Base-by-base conservation (phyloP, 2,797 vertebrate species). In the Parotocinclus haroldoi region DNA sequence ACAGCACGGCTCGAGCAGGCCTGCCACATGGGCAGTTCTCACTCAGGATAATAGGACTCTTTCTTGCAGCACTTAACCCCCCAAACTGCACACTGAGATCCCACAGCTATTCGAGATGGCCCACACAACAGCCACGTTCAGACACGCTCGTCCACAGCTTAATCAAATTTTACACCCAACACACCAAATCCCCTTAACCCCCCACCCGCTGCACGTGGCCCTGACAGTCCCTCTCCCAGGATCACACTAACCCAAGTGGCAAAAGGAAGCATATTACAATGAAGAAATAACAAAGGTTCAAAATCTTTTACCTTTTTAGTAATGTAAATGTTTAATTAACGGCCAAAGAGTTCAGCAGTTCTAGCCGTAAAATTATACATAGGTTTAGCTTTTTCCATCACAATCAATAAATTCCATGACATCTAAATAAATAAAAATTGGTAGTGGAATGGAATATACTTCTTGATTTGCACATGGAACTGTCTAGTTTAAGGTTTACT, bases 11-110 rank as follows among this genome's bases (percentile, higher is more conserved):
- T 87, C 83, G 85, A 84, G 80, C 80, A 61, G 83, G 83, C 76
- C 82, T 80, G 86, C 83, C 95, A 96, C 94, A 95, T 96, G 95
- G 92, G 87, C 88, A 79, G 93, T 98, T 96, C 96, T 95, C 96
- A 98, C 94, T 96, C 87, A 1, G 86, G 86, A 97, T 95, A 98
- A 98, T 94, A 88, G 92, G 88, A 84, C 90, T 83, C 82, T 90
- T 92, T 93, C 74, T 91, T 92, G 91, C 90, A 90, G 87, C 88
- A 87, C 89, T 94, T 96, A 95, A 95, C 94, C 94, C 85, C 90
- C 85, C 85, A 79, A 79, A 91, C 91, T 42, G 83, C 94, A 91
- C 53, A 90, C 92, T 91, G 92, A 89, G 93, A 91, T 83, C 63
- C 83, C 87, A 89, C 90, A 87, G 89, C 66, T 52, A 82, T 82